Evolutionary conservation across 1,140 invertebrate species (phyloP).

Genomic region (Octopus sinensis): DNA sequence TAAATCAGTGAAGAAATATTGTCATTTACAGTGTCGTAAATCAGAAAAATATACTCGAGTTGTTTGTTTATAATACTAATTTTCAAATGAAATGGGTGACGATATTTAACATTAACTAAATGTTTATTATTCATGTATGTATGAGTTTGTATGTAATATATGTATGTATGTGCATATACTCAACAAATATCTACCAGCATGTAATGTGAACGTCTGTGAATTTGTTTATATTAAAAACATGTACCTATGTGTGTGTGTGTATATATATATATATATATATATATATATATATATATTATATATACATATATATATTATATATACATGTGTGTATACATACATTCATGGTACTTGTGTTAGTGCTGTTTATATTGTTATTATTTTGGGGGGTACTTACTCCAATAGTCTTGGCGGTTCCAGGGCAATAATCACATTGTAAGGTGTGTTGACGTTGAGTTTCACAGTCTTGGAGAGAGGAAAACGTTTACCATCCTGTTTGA

Average conservation of each 20-base stretch:
- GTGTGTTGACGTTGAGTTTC: slow-evolving; percentile 26
- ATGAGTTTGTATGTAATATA: too few relatives aligned
- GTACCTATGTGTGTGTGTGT: neutral
- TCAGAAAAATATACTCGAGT: too few relatives aligned
- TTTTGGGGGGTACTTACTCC: slow-evolving; percentile 20
- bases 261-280: neutral
- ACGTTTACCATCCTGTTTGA: slow-evolving; percentile 22
- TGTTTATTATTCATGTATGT: too few relatives aligned
- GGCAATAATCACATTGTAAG: slow-evolving; percentile 20
- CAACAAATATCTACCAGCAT: too few relatives aligned
- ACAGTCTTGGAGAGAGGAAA: slow-evolving; percentile 20
- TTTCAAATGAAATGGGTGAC: too few relatives aligned
- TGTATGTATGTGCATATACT: too few relatives aligned
- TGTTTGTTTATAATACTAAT: too few relatives aligned
- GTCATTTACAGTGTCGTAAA: too few relatives aligned
- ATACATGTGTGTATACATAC: neutral
- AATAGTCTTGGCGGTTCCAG: slow-evolving; percentile 18
- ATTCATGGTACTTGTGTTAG: neutral
- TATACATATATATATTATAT: neutral
- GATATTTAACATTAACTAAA: too few relatives aligned
- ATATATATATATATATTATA: slow-evolving; percentile 5
- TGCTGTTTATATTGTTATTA: neutral
- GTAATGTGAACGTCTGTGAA: too few relatives aligned
- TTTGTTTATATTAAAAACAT: too few relatives aligned
- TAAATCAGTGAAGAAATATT: too few relatives aligned